Evolutionary conservation across 1,140 invertebrate species (phyloP), one percentile per base, ranked within the genome.

Genomic region (Heliconius eleuchia): DNA sequence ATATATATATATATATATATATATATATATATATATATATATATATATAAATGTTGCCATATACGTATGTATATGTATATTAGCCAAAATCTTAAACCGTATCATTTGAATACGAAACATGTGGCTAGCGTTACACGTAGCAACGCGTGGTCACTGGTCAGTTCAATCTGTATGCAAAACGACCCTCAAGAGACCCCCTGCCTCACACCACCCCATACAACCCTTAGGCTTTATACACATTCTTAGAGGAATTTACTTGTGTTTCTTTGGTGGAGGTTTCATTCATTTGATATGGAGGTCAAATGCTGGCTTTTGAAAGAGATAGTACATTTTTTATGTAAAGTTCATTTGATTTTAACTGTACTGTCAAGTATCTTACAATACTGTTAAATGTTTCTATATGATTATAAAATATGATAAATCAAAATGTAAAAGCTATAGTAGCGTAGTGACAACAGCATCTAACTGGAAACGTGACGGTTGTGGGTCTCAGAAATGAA

Each of bases 111-210:
- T 73, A 46, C 72, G 72, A 52, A 73, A 27, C 72, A 73, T 73
- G 71, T 19, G 71, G 71, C 37, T 72, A 72, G n/a, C 30, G 71
- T 19, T 42, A 30, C 70, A 77, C 42, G 60, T 77, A 71, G 60
- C 66, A 5, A 75, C 70, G 60, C 73, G 71, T 73, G 77, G 77
- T 73, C 80, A 76, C 50, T 73, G 77, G 77, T 72, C 80, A 76
- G 70, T 70, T 77, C 66, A 57, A 82, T 82, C 81, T 82, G 78
- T 80, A 82, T 82, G 78, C 78, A 80, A 82, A 82, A 79, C 76
- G 78, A 30, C 70, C 46, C 78, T 50, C 71, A 34, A 39, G 71
- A 79, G 77, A 73, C 52, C 30, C 74, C 76, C 76, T n/a, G 9
- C 66, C 76, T 13, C 46, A 18, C 42, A 7, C 46, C 70, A n/a